A percentile compares a stretch with the other conserved stretches of the same genome.
These are phyloP conservation scores for Sussaba pulchella DNA, from an alignment of 2,888 invertebrate species.

Conservation along the genomic window DNA sequence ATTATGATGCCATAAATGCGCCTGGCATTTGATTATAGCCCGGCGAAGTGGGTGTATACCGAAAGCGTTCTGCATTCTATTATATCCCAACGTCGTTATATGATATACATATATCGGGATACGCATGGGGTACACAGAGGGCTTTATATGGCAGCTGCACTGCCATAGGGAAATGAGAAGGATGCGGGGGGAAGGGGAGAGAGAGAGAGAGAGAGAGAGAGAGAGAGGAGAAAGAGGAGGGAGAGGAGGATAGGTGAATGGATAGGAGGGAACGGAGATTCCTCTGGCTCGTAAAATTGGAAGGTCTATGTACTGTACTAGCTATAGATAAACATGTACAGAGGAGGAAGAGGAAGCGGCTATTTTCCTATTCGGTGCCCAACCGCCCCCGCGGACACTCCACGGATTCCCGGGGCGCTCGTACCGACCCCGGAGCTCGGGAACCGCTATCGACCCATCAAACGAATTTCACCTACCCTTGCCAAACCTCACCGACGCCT, in stretches of 20 bases:
- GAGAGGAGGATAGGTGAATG: neutral
- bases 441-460: conserved; percentile 58
- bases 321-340: conserved; percentile 21
- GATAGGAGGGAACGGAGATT: conserved; percentile 27
- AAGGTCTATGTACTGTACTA: conserved; percentile 17
- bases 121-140: neutral
- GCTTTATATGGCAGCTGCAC: conserved; percentile 15
- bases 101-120: conserved; percentile 30
- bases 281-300: conserved; percentile 54
- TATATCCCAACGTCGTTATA: conserved; percentile 45
- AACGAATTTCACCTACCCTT: conserved; percentile 44
- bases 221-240: neutral
- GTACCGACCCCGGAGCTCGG: conserved; percentile 45
- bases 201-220: neutral
- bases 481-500: conserved; percentile 1
- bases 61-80: conserved; percentile 53
- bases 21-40: conserved; percentile 62
- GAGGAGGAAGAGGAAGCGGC: conserved; percentile 45
- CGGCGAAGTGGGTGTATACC: conserved; percentile 50
- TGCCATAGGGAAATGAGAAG: neutral
- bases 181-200: neutral
- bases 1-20: conserved; percentile 61
- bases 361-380: conserved; percentile 55
- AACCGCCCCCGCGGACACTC: conserved; percentile 46
- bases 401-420: conserved; percentile 55